phyloP scores from a whole-genome alignment of 1,140 invertebrate genomes.

The Euwallacea fornicatus region DNA sequence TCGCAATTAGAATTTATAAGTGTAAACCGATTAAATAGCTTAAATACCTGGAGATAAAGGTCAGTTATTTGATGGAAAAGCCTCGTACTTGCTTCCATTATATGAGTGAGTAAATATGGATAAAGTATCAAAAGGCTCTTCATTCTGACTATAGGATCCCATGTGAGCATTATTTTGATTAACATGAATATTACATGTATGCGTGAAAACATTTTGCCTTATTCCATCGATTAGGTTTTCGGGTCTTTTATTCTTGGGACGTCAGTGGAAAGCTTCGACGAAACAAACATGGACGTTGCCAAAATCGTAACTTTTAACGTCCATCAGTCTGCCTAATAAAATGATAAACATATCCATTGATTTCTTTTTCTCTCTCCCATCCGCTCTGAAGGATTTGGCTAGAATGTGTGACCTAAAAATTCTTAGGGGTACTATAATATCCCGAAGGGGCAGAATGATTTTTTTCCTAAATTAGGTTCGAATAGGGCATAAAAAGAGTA shows the following conservation, averaged over 20 bases:
- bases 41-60: too few relatives aligned
- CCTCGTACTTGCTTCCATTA: too few relatives aligned
- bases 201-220: too few relatives aligned
- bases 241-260: neutral
- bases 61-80: too few relatives aligned
- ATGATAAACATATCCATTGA: neutral
- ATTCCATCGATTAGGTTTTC: neutral
- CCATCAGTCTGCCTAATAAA: slow-evolving; percentile 1
- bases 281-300: neutral
- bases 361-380: neutral
- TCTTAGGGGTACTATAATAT: neutral
- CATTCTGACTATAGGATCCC: too few relatives aligned
- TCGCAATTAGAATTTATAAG: too few relatives aligned
- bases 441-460: neutral
- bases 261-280: neutral
- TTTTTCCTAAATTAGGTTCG: neutral
- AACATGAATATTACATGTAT: too few relatives aligned
- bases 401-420: neutral
- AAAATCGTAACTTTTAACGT: neutral
- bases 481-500: neutral
- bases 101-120: too few relatives aligned
- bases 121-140: too few relatives aligned
- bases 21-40: too few relatives aligned
- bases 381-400: neutral
- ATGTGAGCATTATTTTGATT: too few relatives aligned